Base-by-base conservation (phyloP, 1,140 invertebrate species). In the Drosophila persimilis region DNA sequence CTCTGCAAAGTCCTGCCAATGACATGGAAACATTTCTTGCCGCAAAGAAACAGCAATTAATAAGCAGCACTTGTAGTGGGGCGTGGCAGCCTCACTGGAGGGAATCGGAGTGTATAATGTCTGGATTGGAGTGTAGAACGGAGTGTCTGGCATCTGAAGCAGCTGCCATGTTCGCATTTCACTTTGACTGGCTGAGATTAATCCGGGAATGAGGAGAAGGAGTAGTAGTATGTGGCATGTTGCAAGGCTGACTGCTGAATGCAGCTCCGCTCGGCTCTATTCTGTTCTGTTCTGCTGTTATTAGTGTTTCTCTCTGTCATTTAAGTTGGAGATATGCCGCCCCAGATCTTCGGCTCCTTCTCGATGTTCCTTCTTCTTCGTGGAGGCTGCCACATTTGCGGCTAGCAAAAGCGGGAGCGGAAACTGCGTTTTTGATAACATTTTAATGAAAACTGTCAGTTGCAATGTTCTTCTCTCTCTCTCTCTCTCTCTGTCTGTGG, bases 401-500 rank as follows among this genome's bases (percentile, higher is more conserved):
- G 74, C 39, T 76, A 48, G 44, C 20, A 20, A 20, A 20, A 20
- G 20, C 47, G 20, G 58, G 51, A 57, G 55, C 57, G 74, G 71
- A 69, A 54, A 70, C 84, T 71, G 71, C 75, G 78, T 88, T 86
- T 86, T 86, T 86, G 83, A 88, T 86, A 86, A 86, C 83, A 79
- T 86, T 86, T 86, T 86, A 86, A 86, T 86, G 83, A 88, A 86
- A 86, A 86, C 83, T 88, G 83, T 86, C 83, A 86, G 83, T 69
- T 78, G 78, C 83, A 85, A 54, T 61, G 72, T 59, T 58, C 57
- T 45, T 29, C 39, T 72, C 35, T 39, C 53, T 44, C 43, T 41
- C 31, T 22, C 50, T 48, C 17, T 15, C 8, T 29, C 39, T 31
- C 52, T 22, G 45, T 48, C 41, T 43, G 35, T 66, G 26, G 65